Percentiles rank a stretch among this genome's conserved stretches.
Conservation (phyloP, 2,888 invertebrate species). For the Cataglyphis cursor region DNA sequence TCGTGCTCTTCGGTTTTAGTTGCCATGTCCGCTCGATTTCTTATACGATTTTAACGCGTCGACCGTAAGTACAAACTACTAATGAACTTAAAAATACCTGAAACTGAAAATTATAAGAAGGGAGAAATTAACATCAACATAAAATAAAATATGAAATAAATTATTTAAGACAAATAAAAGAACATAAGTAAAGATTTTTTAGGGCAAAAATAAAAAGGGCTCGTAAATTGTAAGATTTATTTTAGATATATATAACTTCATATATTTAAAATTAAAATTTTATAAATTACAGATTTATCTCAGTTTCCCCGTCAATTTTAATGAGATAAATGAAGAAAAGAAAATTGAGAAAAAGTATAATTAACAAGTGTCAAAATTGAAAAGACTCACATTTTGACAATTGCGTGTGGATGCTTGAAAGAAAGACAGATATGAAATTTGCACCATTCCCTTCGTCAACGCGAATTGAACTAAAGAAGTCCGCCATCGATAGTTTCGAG, state of each 20-base stretch:
- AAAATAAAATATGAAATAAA: constrained; percentile 10
- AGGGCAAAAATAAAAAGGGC: neutral
- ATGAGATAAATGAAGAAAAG: neutral
- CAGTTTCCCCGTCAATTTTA: neutral
- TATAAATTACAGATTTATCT: neutral
- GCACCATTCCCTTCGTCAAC: constrained; percentile 45
- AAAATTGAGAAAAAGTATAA: constrained; percentile 1
- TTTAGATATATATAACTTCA: neutral
- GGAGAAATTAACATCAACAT: constrained; percentile 65
- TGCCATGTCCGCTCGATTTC: constrained; percentile 60
- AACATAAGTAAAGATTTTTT: neutral
- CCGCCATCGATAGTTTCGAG: constrained; percentile 74
- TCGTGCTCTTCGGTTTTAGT: neutral
- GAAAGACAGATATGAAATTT: constrained; percentile 29
- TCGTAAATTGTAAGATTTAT: constrained; percentile 4
- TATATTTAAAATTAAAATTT: neutral
- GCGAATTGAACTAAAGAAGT: constrained; percentile 76
- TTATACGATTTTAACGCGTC: constrained; percentile 49
- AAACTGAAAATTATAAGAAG: constrained; percentile 71
- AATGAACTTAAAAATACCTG: constrained; percentile 76
- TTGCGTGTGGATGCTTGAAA: constrained; percentile 37
- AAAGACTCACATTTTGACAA: constrained; percentile 68
- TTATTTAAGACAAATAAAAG: neutral
- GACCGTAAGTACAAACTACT: constrained; percentile 68
- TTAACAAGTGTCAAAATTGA: constrained; percentile 10